Conservation (phyloP, 2,888 invertebrate species). For the Danaus chrysippus region DNA sequence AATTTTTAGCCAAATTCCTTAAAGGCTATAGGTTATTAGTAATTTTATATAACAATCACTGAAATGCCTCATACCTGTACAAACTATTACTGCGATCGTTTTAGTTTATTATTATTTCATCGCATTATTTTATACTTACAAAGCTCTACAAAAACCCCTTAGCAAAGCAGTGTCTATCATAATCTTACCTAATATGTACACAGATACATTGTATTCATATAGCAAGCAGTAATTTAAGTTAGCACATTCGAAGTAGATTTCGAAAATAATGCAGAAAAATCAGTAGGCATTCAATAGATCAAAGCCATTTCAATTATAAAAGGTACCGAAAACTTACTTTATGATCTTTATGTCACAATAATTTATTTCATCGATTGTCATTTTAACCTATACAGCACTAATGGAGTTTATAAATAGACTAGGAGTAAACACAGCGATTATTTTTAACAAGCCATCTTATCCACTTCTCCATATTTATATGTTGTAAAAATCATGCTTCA, state of each 20-base stretch:
- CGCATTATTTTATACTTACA: slow-evolving; percentile 27
- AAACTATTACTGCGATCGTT: slow-evolving; percentile 7
- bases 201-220: slow-evolving; percentile 11
- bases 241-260: slow-evolving; percentile 9
- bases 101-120: slow-evolving; percentile 29
- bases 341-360: neutral
- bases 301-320: slow-evolving; percentile 20
- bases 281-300: slow-evolving; percentile 9
- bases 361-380: neutral
- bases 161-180: slow-evolving; percentile 18
- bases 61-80: no score
- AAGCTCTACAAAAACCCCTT: slow-evolving; percentile 28
- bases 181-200: slow-evolving; percentile 11
- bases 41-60: no score
- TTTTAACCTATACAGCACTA: no score
- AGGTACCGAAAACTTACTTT: neutral
- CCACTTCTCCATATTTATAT: neutral
- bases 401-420: no score
- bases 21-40: no score
- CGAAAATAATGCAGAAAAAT: neutral
- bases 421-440: neutral
- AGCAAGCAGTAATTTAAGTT: slow-evolving; percentile 30
- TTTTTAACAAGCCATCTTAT: slow-evolving; percentile 1
- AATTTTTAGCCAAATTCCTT: no score
- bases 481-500: neutral